phyloP scores from a whole-genome alignment of 2,113 vertebrate genomes.

The Pollimyrus isidori region DNA sequence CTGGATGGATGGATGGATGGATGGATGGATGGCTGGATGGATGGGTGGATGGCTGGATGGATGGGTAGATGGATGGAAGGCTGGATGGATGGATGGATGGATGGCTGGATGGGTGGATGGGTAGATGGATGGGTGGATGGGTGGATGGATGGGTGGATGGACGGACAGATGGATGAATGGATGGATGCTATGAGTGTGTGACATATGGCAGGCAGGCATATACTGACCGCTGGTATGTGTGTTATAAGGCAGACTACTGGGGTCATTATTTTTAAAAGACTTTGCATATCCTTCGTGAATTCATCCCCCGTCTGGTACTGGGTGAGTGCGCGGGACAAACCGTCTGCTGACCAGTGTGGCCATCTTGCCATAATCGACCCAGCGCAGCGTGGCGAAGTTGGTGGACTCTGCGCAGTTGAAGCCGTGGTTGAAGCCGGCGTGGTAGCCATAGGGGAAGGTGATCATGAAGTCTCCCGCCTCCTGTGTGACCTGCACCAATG shows the following conservation, averaged over 20 bases:
- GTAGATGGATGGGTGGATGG: no score
- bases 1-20: no score
- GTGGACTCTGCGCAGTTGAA: conserved; percentile 98
- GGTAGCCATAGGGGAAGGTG: conserved; percentile 93
- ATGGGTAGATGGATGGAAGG: no score
- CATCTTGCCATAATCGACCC: conserved; percentile 96
- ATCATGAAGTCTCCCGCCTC: conserved; percentile 96
- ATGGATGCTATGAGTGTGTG: not conserved
- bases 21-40: no score
- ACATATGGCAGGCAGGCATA: not conserved
- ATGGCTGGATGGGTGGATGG: no score
- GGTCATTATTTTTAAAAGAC: not conserved
- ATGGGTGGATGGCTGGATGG: no score
- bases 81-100: no score
- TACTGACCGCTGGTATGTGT: not conserved
- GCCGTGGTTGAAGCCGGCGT: conserved; percentile 94
- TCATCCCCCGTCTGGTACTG: not conserved
- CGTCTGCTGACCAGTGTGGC: conserved; percentile 74
- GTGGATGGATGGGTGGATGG: not conserved
- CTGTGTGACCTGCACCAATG: conserved; percentile 77
- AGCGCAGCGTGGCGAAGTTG: conserved; percentile 91
- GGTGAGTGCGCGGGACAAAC: not conserved
- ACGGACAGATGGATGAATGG: no score
- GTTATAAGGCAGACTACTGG: not conserved
- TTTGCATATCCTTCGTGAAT: not conserved